Percentiles rank a stretch among this genome's conserved stretches.
phyloP scores from a whole-genome alignment of 2,113 vertebrate genomes.

The Colinus virginianus region DNA sequence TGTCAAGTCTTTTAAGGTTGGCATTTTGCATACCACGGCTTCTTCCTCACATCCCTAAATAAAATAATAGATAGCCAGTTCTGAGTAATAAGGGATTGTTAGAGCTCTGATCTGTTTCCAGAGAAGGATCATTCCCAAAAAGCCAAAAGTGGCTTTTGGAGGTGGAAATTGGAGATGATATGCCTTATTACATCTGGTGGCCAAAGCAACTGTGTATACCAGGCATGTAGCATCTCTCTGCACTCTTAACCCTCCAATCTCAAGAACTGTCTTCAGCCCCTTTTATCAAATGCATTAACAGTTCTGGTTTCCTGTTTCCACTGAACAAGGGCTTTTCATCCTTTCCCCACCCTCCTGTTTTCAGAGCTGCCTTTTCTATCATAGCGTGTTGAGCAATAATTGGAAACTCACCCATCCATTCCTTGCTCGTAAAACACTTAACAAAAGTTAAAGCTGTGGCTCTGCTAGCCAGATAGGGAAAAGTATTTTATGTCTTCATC shows the following conservation, averaged over 20 bases:
- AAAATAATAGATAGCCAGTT: background rate
- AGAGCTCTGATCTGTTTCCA: background rate
- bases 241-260: accelerated
- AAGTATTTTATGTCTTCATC: background rate
- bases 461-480: background rate
- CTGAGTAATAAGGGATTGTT: background rate
- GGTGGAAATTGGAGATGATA: background rate
- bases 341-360: background rate
- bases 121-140: background rate
- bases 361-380: background rate
- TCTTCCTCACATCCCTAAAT: background rate
- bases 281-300: background rate
- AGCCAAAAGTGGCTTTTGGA: background rate
- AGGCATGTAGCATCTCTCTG: background rate
- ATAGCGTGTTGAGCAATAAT: background rate
- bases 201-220: background rate
- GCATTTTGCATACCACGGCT: background rate
- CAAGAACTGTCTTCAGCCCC: background rate
- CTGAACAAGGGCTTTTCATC: background rate
- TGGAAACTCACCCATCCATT: conserved; percentile 1
- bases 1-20: conserved; percentile 96
- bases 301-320: background rate
- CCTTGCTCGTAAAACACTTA: background rate
- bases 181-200: background rate
- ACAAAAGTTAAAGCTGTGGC: background rate